These are phyloP conservation scores for Drosophila kurseongensis DNA, from an alignment of 1,140 invertebrate genomes.

Conservation along the genomic window DNA sequence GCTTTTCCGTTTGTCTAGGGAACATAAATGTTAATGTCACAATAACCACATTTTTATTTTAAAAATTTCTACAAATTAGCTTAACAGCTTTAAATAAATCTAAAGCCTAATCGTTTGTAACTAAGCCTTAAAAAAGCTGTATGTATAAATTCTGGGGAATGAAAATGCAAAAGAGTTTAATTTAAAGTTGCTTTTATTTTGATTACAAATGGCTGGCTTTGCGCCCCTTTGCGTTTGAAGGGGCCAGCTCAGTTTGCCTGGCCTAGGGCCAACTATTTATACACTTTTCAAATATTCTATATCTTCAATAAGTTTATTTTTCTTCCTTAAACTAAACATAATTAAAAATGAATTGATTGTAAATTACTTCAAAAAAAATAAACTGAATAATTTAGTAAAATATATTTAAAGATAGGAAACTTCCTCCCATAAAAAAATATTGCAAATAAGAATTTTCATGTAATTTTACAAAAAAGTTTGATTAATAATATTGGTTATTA, in stretches of 20 bases:
- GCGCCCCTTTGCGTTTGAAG: constrained; percentile 16
- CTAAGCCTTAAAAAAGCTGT: constrained; percentile 1
- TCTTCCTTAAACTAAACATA: too few species aligned
- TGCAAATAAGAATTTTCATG: too few species aligned
- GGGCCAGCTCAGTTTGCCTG: constrained; percentile 54
- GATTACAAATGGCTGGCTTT: constrained; percentile 39
- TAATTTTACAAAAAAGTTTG: too few species aligned
- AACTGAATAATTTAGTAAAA: too few species aligned
- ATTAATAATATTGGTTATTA: too few species aligned
- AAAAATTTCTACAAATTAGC: constrained; percentile 1
- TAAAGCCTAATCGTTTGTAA: background rate
- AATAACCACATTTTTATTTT: background rate
- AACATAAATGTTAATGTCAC: background rate
- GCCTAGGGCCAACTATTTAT: constrained; percentile 52
- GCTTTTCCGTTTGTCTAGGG: background rate
- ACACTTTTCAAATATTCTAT: background rate
- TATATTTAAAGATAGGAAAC: too few species aligned
- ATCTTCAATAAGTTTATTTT: too few species aligned
- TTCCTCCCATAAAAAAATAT: too few species aligned
- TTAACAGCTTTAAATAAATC: constrained; percentile 1
- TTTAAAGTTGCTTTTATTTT: constrained; percentile 48
- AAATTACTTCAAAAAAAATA: too few species aligned
- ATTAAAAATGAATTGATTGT: too few species aligned
- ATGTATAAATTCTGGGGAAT: background rate
- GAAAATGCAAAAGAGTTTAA: constrained; percentile 14